Conservation (phyloP, 2,888 invertebrate species). For the Kryphioiulus occultus region DNA sequence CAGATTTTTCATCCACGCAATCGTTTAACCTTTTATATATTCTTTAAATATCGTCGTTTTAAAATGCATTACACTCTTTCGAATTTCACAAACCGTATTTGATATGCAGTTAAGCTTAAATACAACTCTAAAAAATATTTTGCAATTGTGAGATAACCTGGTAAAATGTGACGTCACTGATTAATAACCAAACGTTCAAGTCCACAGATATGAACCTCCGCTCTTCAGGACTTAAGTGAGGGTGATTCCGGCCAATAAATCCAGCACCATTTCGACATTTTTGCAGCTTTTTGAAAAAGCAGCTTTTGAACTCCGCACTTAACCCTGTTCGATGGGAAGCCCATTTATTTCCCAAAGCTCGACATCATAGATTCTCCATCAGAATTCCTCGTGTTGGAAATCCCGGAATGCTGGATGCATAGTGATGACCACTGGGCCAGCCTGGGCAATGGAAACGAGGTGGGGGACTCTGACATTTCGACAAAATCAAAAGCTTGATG, state of each 20-base stretch:
- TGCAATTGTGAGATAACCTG: too few species aligned
- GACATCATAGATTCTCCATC: constrained; percentile 28
- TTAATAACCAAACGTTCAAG: not conserved
- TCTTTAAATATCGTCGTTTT: too few species aligned
- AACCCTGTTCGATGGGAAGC: constrained; percentile 35
- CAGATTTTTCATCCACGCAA: too few species aligned
- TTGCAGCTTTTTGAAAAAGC: constrained; percentile 33
- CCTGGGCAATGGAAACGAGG: not conserved
- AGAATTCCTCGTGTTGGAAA: not conserved
- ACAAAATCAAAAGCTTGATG: constrained; percentile 31
- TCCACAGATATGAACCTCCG: not conserved
- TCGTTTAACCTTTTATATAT: too few species aligned
- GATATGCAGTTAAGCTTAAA: too few species aligned
- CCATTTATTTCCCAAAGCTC: constrained; percentile 20
- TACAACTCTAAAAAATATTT: too few species aligned
- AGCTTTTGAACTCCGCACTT: constrained; percentile 41
- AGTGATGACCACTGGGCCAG: not conserved
- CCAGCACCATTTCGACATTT: not conserved
- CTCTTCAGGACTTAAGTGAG: not conserved
- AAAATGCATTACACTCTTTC: too few species aligned
- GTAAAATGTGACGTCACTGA: not conserved
- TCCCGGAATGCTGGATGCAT: constrained; percentile 9
- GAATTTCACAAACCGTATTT: too few species aligned
- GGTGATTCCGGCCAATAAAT: not conserved
- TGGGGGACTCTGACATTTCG: not conserved